A percentile compares a stretch with the other conserved stretches of the same genome.
phyloP scores from a whole-genome alignment of 2,797 vertebrate genomes.

The Anabacerthia variegaticeps region DNA sequence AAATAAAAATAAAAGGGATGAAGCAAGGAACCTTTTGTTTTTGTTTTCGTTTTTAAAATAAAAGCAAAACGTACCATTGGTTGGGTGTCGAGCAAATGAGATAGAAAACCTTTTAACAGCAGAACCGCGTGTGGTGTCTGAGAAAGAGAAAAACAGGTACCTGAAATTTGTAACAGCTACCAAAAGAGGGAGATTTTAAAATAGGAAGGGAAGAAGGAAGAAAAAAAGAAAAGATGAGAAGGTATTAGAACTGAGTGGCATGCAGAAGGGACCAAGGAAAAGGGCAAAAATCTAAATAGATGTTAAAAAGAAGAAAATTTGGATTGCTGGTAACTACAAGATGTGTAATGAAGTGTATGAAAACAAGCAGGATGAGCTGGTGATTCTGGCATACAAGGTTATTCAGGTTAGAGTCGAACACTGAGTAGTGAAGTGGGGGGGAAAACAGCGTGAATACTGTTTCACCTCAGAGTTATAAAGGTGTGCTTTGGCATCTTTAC shows the following conservation, averaged over 20 bases:
- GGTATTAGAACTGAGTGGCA: slow-evolving; percentile 78
- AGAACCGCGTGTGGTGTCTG: slow-evolving; percentile 92
- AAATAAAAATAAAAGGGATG: slow-evolving; percentile 79
- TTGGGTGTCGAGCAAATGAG: slow-evolving; percentile 96
- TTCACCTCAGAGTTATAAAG: slow-evolving; percentile 43
- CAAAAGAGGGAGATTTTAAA: slow-evolving; percentile 79
- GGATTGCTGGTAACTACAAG: slow-evolving; percentile 67
- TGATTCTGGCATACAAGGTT: slow-evolving; percentile 64
- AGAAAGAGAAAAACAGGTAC: slow-evolving; percentile 95
- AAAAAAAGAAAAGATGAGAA: slow-evolving; percentile 66
- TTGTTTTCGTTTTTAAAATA: slow-evolving; percentile 80
- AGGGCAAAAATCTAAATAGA: slow-evolving; percentile 69
- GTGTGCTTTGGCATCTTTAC: not conserved
- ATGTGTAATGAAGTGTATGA: slow-evolving; percentile 74
- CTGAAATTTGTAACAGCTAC: slow-evolving; percentile 90
- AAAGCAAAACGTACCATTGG: slow-evolving; percentile 96
- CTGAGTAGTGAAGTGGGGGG: not conserved
- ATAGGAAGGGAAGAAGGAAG: slow-evolving; percentile 69
- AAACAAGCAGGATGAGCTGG: slow-evolving; percentile 68
- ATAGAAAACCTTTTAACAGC: slow-evolving; percentile 97
- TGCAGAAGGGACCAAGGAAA: slow-evolving; percentile 78
- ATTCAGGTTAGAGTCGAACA: slow-evolving; percentile 45
- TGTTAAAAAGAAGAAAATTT: slow-evolving; percentile 73
- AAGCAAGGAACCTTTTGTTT: slow-evolving; percentile 79
- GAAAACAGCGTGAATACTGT: slow-evolving; percentile 29